Evolutionary conservation across 1,140 invertebrate species (phyloP), one percentile per base, ranked within the genome.

Genomic region (Neodiprion pinetum): DNA sequence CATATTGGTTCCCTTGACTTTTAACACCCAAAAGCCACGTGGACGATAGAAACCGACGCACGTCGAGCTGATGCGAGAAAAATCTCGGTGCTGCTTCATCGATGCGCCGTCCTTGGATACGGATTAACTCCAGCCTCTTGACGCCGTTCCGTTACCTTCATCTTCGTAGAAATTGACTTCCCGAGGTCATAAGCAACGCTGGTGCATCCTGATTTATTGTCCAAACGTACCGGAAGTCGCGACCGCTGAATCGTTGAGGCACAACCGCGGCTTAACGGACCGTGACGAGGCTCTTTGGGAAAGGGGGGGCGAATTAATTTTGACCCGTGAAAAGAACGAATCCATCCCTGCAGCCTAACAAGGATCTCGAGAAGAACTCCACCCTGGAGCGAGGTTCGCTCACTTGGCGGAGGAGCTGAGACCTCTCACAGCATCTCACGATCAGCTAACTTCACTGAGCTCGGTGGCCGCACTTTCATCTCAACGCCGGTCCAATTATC

Each of bases 401-500:
- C 53, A 11, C 5, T 61, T 61, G 53, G 11, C n/a, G 11, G 11
- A 61, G 53, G n/a, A 40, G 28, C 28, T 40, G 28, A 40, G 5
- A 40, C 28, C 28, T 40, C 28, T 61, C 53, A 7, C 53, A 61
- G 11, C 53, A 61, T 61, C 53, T 61, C 53, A 40, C 28, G 28
- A 40, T 40, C 28, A 61, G 53, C 53, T 61, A 61, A 12, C 53
- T 61, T 17, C 53, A 7, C 53, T 9, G 11, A 61, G 53, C 11
- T 61, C 53, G 53, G 53, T 9, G n/a, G 53, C 53, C 53, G 53
- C 53, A 61, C 53, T 61, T 61, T 61, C 53, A 61, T 61, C 53
- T 61, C 53, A 61, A 61, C 53, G 53, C 53, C 53, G 53, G 53
- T 61, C 53, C 53, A 61, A 61, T 61, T 61, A 61, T 61, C 53